A percentile compares a stretch with the other conserved stretches of the same genome.
Conservation (phyloP, 1,140 invertebrate genomes). For the Ridgeia piscesae region DNA sequence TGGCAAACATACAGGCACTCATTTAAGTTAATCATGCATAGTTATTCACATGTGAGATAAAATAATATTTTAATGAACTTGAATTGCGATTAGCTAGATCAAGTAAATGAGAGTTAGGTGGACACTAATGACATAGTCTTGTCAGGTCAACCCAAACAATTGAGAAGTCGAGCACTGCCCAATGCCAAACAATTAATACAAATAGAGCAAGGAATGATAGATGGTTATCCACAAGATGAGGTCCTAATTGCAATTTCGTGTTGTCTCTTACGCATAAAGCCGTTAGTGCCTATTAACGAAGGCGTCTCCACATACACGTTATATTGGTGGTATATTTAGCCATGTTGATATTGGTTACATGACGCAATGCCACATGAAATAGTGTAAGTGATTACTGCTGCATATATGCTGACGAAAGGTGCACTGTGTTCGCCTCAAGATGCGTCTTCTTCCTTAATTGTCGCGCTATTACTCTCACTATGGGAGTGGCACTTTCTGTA, state of each 20-base stretch:
- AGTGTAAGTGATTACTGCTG: neutral
- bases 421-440: neutral
- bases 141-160: neutral
- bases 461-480: neutral
- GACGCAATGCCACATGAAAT: neutral
- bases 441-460: neutral
- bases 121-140: neutral
- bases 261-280: neutral
- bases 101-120: neutral
- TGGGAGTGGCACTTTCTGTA: neutral
- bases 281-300: neutral
- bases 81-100: too few relatives aligned
- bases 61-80: too few relatives aligned
- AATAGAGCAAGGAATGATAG: neutral
- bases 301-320: neutral
- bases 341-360: neutral
- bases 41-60: too few relatives aligned
- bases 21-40: too few relatives aligned
- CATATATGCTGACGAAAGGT: neutral
- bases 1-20: too few relatives aligned
- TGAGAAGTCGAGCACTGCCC: neutral
- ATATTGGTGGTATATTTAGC: neutral
- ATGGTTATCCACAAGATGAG: neutral
- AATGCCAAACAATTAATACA: neutral
- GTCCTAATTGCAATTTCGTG: neutral